Evolutionary conservation across 2,888 invertebrate genomes (phyloP).

Genomic region (Selenia dentaria): DNA sequence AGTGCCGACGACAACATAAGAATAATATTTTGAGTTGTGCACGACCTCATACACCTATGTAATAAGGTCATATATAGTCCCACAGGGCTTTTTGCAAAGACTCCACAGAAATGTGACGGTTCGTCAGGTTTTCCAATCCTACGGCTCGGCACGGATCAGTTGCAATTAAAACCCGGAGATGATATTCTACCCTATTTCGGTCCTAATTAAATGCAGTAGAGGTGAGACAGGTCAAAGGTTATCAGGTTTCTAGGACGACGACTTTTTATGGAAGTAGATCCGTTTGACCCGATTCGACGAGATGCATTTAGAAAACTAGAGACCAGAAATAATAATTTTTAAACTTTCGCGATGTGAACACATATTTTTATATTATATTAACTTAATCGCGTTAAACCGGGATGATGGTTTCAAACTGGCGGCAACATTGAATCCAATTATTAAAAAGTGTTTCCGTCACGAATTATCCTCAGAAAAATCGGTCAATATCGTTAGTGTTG

Average conservation of each 20-base stretch:
- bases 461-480: too few relatives aligned
- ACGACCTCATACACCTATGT: too few relatives aligned
- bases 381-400: too few relatives aligned
- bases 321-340: not conserved
- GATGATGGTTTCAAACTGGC: too few relatives aligned
- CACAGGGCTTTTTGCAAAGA: not conserved
- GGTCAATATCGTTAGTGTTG: too few relatives aligned
- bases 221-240: slow-evolving; percentile 5
- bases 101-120: slow-evolving; percentile 2
- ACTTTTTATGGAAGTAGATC: not conserved
- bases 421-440: too few relatives aligned
- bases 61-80: too few relatives aligned
- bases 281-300: slow-evolving; percentile 10
- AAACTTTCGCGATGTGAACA: too few relatives aligned
- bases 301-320: not conserved
- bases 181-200: slow-evolving; percentile 1
- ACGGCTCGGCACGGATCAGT: slow-evolving; percentile 16
- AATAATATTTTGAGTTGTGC: too few relatives aligned
- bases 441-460: too few relatives aligned
- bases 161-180: slow-evolving; percentile 15
- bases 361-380: too few relatives aligned
- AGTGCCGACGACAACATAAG: too few relatives aligned
- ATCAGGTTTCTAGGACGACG: slow-evolving; percentile 6
- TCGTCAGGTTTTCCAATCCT: slow-evolving; percentile 12
- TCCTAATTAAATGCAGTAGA: slow-evolving; percentile 8